A percentile compares a stretch with the other conserved stretches of the same genome.
Conservation (phyloP, 2,113 vertebrate genomes). For the Sinocyclocheilus anophthalmus region DNA sequence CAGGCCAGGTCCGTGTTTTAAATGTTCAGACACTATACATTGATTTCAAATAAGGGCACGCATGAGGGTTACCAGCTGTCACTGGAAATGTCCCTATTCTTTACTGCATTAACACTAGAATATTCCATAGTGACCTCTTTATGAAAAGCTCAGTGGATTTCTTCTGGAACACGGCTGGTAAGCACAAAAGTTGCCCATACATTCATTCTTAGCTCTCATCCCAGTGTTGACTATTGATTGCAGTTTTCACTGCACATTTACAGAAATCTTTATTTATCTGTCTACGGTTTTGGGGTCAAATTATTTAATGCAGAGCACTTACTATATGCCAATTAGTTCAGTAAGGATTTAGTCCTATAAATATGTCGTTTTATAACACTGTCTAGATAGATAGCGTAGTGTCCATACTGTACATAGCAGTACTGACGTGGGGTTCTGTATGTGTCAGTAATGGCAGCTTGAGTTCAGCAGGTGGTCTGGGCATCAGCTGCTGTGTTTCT, state of each 20-base stretch:
- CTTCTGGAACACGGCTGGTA: too few relatives aligned
- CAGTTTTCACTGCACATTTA: too few relatives aligned
- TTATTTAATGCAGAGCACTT: not conserved
- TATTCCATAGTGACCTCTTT: not conserved
- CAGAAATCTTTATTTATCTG: not conserved
- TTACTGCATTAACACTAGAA: not conserved
- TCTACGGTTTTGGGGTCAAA: not conserved
- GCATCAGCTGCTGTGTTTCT: constrained; percentile 49
- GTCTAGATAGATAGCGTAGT: not conserved
- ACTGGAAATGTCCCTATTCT: too few relatives aligned
- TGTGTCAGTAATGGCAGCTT: constrained; percentile 47
- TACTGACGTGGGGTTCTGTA: not conserved
- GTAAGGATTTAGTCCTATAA: not conserved
- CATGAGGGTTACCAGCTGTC: too few relatives aligned
- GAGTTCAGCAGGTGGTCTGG: constrained; percentile 41
- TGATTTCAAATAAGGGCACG: too few relatives aligned
- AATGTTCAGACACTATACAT: too few relatives aligned
- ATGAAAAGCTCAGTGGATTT: not conserved
- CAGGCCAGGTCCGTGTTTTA: too few relatives aligned
- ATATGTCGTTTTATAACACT: not conserved
- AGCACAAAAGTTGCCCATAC: too few relatives aligned
- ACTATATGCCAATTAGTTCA: not conserved
- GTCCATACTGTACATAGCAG: not conserved
- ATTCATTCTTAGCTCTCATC: too few relatives aligned
- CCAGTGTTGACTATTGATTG: too few relatives aligned